These are phyloP conservation scores for Capromys pilorides DNA, from an alignment of 2,797 vertebrate genomes.

Conservation along the genomic window DNA sequence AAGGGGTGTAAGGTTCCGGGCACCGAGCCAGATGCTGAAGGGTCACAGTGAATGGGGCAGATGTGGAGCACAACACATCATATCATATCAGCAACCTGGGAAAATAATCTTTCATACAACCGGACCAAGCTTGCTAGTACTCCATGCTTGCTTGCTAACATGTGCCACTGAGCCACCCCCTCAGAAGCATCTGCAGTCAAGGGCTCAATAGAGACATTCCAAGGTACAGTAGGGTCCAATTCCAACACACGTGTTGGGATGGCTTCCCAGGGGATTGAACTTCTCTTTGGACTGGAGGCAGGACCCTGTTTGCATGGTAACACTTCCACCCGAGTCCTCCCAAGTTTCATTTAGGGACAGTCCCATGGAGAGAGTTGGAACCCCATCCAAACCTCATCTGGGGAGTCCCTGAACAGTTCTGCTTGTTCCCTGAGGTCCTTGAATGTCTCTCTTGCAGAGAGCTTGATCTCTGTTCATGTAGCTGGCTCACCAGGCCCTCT, in stretches of 20 bases:
- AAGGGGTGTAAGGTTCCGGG: not conserved
- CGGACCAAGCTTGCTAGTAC: too few relatives aligned
- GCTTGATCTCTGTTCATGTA: not conserved
- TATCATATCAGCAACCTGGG: not conserved
- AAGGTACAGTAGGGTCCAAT: not conserved
- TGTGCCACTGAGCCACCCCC: not conserved
- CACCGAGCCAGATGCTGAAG: not conserved
- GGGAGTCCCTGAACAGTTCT: not conserved
- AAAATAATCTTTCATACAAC: not conserved
- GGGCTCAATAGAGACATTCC: not conserved
- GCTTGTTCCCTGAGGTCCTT: too few relatives aligned
- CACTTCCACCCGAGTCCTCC: too few relatives aligned
- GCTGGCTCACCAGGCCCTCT: not conserved
- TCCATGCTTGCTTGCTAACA: not conserved
- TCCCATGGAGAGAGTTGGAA: not conserved
- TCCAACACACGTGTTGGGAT: not conserved
- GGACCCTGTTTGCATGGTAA: not conserved
- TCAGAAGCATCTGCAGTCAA: not conserved
- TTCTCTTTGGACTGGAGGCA: not conserved
- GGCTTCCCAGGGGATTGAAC: not conserved
- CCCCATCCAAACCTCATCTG: not conserved
- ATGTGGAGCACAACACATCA: not conserved
- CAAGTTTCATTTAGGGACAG: not conserved
- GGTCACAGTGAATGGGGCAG: not conserved
- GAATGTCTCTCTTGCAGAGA: not conserved